Base-by-base conservation (phyloP, 2,113 vertebrate genomes). In the Brachyistius frenatus region DNA sequence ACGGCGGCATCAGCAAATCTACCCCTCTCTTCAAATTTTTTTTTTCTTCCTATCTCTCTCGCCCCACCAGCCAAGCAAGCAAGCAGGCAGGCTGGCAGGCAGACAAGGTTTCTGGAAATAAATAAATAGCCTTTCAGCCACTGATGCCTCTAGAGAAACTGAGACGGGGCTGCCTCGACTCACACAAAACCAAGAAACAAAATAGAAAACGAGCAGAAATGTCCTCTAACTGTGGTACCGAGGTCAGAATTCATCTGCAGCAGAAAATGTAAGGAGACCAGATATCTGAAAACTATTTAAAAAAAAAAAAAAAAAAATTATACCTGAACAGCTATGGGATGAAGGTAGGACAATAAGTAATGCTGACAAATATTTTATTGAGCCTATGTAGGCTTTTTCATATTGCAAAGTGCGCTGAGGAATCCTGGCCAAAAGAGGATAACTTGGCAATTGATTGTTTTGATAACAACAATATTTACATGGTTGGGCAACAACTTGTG, bases 101-200 rank as follows among this genome's bases (percentile, higher is more conserved):
- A 55, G 16, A 11, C 56, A 62, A n/a, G 39, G 37, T 73, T 72
- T 82, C 47, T 47, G 41, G 30, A 79, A 73, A 44, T 50, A 79
- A 57, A 79, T 55, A 76, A 73, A 79, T 63, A 81, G 64, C 72
- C 64, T 63, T 64, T 81, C 58, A 62, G 55, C 65, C 46, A 37
- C 35, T 65, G 78, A 83, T 71, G 46, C 64, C 32, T 62, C 47
- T 3, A 14, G 55, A 78, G 37, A 56, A 72, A 68, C 57, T 39
- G n/a, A 79, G 16, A 46, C 3, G 7, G 33, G 23, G 13, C n/a
- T 71, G 66, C 37, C 16, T 37, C 6, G 36, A 65, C 37, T 65
- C 53, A 30, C 47, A 46, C 36, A 7, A 47, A 52, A 72, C 63
- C 5, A 37, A 73, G 9, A 41, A 44, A 53, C 9, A 35, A 66